Evolutionary conservation across 2,888 invertebrate species (phyloP), one percentile per base, ranked within the genome.

Genomic region (Rotaria socialis): DNA sequence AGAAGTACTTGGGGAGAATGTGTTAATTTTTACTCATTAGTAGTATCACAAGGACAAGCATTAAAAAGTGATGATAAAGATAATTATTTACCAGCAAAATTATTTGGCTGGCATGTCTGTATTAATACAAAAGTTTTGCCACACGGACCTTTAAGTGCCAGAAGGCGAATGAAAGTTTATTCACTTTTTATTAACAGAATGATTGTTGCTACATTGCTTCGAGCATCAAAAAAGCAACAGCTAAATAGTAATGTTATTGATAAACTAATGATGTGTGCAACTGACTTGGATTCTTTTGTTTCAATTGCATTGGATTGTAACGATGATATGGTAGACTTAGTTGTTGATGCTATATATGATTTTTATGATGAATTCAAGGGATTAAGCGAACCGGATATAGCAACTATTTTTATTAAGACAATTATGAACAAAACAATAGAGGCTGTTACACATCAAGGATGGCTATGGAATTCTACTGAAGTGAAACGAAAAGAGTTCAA

Each of bases 41-140:
- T 56, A 24, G 43, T 58, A 22, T 11, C 27, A 74, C 56, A 58
- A 58, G 52, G 52, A 24, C 56, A 85, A 85, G 24, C 56, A 58
- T 43, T 85, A 43, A 85, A 85, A 85, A 35, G 41, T 35, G 58
- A 56, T 85, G 58, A 85, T 56, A 85, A 85, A 85, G 85, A 85
- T 43, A 35, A 41, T 35, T 85, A 85, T 58, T 58, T 85, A 24
- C 56, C 85, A 85, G 6, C 16, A 7, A 85, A 85, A 58, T 58
- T 85, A 58, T 41, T 85, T 58, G 85, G 85, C 16, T 24, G 43
- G 19, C 85, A 85, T 58, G 27, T 58, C 24, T 58, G 22, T 58
- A 2, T 16, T 41, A 22, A 74, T 24, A 74, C 74, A 74, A 35
- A 67, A 4, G 22, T 67, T 22, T 80, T 24, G 24, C 43, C 43